Percentiles rank a stretch among this genome's conserved stretches.
phyloP scores from a whole-genome alignment of 92 coral and sea anemone species.

The Epizoanthus rinbou region DNA sequence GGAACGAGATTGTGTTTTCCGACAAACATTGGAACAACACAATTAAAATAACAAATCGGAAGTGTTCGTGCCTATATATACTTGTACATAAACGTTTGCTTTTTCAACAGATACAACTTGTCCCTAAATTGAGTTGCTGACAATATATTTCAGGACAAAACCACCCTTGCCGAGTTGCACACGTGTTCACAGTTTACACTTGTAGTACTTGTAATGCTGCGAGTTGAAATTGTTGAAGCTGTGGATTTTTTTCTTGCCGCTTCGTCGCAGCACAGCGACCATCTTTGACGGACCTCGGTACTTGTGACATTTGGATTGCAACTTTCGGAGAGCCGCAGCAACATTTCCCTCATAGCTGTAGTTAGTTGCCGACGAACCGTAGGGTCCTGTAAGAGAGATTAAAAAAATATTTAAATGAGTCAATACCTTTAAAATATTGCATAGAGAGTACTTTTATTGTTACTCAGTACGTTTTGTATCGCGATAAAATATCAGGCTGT shows the following conservation, averaged over 20 bases:
- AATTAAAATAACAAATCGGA: too few relatives aligned
- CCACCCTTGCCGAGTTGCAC: neutral
- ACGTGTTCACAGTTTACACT: neutral
- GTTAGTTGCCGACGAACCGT: slow-evolving; percentile 1
- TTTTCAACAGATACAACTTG: too few relatives aligned
- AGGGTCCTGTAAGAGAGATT: neutral
- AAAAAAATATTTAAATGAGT: neutral
- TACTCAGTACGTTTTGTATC: too few relatives aligned
- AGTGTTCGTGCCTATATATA: too few relatives aligned
- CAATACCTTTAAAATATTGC: neutral
- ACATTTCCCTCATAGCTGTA: slow-evolving; percentile 47
- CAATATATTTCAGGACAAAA: too few relatives aligned
- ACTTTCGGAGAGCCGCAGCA: slow-evolving; percentile 21
- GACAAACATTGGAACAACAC: too few relatives aligned
- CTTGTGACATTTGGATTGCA: neutral
- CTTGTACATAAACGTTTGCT: too few relatives aligned
- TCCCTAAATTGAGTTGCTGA: too few relatives aligned
- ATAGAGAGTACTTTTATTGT: too few relatives aligned
- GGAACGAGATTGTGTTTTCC: too few relatives aligned
- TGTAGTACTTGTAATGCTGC: neutral
- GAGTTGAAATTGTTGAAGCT: slow-evolving; percentile 21
- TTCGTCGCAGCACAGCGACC: slow-evolving; percentile 24
- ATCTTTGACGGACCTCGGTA: neutral
- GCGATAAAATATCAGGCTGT: too few relatives aligned
- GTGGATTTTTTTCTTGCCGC: slow-evolving; percentile 24